Evolutionary conservation across 1,140 invertebrate genomes (phyloP).

Genomic region (Hylaeus volcanicus): DNA sequence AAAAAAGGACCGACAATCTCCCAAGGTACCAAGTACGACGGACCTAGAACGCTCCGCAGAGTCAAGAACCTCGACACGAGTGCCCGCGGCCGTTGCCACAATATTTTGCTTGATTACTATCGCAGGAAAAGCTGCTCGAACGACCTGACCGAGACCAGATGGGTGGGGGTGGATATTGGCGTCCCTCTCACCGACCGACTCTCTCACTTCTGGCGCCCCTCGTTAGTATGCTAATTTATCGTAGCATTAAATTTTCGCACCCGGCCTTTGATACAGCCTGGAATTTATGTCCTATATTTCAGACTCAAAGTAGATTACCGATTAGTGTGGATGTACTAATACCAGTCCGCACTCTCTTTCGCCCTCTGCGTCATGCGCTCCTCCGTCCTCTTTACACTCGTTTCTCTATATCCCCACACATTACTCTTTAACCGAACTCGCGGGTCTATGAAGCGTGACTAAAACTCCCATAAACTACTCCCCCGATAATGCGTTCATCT

Average conservation of each 20-base stretch:
- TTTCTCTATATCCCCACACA: neutral
- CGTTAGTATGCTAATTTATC: constrained; percentile 79
- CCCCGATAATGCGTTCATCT: neutral
- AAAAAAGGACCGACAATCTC: constrained; percentile 51
- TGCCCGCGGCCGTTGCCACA: constrained; percentile 74
- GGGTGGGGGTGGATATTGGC: constrained; percentile 36
- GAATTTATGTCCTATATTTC: constrained; percentile 74
- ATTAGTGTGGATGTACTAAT: constrained; percentile 31
- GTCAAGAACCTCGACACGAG: constrained; percentile 72
- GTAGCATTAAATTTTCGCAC: constrained; percentile 72
- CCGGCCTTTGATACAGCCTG: constrained; percentile 56
- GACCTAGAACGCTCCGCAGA: constrained; percentile 54
- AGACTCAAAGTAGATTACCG: constrained; percentile 66
- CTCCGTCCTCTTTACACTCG: neutral
- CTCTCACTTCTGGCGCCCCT: constrained; percentile 49
- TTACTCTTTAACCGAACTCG: constrained; percentile 13
- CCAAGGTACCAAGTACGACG: constrained; percentile 55
- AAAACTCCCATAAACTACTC: neutral
- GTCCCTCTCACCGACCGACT: constrained; percentile 27
- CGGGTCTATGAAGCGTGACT: neutral
- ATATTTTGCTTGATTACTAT: constrained; percentile 79
- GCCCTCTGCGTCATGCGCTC: neutral
- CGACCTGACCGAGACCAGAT: constrained; percentile 44
- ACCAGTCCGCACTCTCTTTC: constrained; percentile 19
- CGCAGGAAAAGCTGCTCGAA: constrained; percentile 69